These are phyloP conservation scores for Drosophila ohnishii DNA, from an alignment of 1,140 invertebrate genomes.

Conservation along the genomic window DNA sequence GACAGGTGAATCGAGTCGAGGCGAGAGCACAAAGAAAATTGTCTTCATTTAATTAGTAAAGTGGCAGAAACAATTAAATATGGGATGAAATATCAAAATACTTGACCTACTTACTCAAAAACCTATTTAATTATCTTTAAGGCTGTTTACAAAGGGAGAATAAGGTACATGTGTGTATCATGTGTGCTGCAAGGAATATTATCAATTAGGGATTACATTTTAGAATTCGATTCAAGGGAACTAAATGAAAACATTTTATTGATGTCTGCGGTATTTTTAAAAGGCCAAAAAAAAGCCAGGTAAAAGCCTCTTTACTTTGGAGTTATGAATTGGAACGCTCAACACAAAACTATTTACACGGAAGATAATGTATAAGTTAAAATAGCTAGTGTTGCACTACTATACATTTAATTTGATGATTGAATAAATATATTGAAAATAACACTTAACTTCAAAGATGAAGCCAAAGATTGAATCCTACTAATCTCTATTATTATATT, in stretches of 20 bases:
- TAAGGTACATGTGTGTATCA: not conserved
- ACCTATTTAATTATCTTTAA: slow-evolving; percentile 20
- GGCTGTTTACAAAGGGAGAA: not conserved
- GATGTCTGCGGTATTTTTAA: not conserved
- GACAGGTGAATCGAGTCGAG: slow-evolving; percentile 17
- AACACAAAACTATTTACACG: not conserved
- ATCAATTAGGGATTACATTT: slow-evolving; percentile 1
- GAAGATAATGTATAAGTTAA: not conserved
- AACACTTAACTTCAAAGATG: not conserved
- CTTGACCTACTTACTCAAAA: slow-evolving; percentile 35
- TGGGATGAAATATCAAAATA: slow-evolving; percentile 39
- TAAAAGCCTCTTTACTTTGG: no score
- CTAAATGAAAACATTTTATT: no score
- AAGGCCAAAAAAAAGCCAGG: not conserved
- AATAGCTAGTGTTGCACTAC: not conserved
- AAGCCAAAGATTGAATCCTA: not conserved
- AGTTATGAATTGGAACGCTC: not conserved
- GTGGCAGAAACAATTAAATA: slow-evolving; percentile 56
- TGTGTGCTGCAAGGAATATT: not conserved
- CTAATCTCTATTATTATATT: not conserved
- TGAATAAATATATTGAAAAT: not conserved
- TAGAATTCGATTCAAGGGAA: not conserved
- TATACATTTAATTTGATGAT: not conserved
- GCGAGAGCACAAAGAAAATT: slow-evolving; percentile 23
- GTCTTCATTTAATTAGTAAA: slow-evolving; percentile 60